Conservation (phyloP, 2,113 vertebrate species). For the Lepisosteus osseus region DNA sequence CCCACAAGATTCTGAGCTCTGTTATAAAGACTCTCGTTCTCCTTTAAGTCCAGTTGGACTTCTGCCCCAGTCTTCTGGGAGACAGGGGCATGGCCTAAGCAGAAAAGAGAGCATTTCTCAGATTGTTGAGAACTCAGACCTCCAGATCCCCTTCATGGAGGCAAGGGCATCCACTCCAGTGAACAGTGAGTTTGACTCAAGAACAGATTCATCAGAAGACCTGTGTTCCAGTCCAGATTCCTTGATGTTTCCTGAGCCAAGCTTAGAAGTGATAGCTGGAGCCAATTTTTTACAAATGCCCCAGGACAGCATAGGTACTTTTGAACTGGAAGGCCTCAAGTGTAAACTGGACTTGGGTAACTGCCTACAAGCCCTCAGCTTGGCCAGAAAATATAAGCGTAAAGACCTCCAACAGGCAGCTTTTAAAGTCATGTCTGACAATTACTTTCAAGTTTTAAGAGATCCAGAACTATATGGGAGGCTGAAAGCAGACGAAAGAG, state of each 20-base stretch:
- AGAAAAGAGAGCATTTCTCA: constrained; percentile 70
- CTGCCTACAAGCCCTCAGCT: constrained; percentile 71
- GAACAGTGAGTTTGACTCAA: not conserved
- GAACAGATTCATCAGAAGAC: not conserved
- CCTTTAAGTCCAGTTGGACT: constrained; percentile 15
- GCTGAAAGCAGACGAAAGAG: constrained; percentile 74
- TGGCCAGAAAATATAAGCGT: constrained; percentile 71
- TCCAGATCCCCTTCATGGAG: constrained; percentile 47
- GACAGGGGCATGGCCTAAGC: constrained; percentile 36
- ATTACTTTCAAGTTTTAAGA: constrained; percentile 84
- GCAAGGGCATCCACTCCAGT: not conserved
- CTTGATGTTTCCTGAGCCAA: constrained; percentile 15
- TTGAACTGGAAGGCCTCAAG: constrained; percentile 48
- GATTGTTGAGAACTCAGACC: constrained; percentile 60
- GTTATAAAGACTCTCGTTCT: constrained; percentile 10
- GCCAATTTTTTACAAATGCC: constrained; percentile 52
- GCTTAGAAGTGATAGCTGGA: constrained; percentile 36
- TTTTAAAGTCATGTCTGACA: constrained; percentile 82
- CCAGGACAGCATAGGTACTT: constrained; percentile 24
- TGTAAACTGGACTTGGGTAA: constrained; percentile 80
- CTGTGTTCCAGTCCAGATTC: constrained; percentile 19
- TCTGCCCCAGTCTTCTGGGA: constrained; percentile 25
- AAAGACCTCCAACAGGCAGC: constrained; percentile 61
- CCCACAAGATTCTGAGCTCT: constrained; percentile 21
- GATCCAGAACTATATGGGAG: constrained; percentile 69